Conservation (phyloP, 1,140 invertebrate genomes). For the Adoxophyes honmai region DNA sequence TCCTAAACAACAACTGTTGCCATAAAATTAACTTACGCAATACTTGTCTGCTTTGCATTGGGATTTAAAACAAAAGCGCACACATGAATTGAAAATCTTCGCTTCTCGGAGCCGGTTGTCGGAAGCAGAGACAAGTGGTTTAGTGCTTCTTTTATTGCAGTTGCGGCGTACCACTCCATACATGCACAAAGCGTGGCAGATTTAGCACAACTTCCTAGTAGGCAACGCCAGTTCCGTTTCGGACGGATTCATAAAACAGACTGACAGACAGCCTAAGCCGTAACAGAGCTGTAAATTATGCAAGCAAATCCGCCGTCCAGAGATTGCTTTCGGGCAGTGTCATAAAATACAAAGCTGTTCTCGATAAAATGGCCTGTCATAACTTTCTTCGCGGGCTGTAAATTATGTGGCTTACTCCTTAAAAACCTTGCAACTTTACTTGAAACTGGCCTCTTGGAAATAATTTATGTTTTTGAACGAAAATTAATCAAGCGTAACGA, state of each 20-base stretch:
- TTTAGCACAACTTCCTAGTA: too few relatives aligned
- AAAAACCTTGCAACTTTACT: constrained; percentile 7
- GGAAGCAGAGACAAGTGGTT: too few relatives aligned
- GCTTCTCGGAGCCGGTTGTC: too few relatives aligned
- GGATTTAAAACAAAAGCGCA: too few relatives aligned
- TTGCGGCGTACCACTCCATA: too few relatives aligned
- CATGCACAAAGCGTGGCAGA: too few relatives aligned
- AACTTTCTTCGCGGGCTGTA: constrained; percentile 6
- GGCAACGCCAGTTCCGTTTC: neutral
- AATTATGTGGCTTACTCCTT: constrained; percentile 13
- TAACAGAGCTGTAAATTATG: constrained; percentile 14
- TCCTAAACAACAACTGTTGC: too few relatives aligned
- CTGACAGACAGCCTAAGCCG: neutral
- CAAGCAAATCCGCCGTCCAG: constrained; percentile 7
- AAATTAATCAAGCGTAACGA: constrained; percentile 1
- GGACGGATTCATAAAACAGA: neutral
- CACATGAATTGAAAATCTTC: too few relatives aligned
- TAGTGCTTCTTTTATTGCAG: too few relatives aligned
- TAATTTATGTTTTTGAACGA: constrained; percentile 14
- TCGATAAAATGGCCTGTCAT: constrained; percentile 12
- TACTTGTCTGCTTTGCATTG: too few relatives aligned
- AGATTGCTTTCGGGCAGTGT: constrained; percentile 11
- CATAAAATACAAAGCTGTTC: constrained; percentile 14
- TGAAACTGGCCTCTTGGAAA: neutral
- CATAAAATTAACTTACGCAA: too few relatives aligned